Evolutionary conservation across 1,140 invertebrate species (phyloP), one percentile per base, ranked within the genome.

Genomic region (Conus ventricosus): DNA sequence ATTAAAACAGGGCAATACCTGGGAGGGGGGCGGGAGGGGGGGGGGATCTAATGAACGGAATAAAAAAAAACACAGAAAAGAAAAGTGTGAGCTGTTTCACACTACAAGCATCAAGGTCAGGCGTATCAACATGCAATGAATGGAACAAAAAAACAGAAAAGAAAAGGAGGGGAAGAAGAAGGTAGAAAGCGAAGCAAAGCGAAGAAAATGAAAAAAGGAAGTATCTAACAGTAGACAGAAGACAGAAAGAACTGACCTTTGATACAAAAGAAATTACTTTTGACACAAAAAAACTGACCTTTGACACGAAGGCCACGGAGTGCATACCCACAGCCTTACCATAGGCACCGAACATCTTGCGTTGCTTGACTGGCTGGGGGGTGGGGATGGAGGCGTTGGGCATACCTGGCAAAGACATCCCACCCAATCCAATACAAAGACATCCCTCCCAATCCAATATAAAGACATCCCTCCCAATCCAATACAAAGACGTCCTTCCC

Each of bases 361-460:
- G 89, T 53, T 93, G 93, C 85, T 92, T 93, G 6, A 95, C 93
- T 7, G 95, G 94, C 84, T 95, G 91, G 20, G 93, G 93, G 39
- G 93, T 95, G 0, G 94, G 94, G 84, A 95, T 95, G 1, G 94
- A 94, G 23, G 94, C 94, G 90, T 95, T 95, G 20, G 94, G 92
- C 91, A 94, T 91, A 51, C 94, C 94, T 95, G 85, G 8, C 57
- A 25, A 87, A 54, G 39, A 85, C 60, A 54, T 10, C 71, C 13
- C 71, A 75, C 0, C 60, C 10, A 63, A 63, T 11, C 60, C 10
- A 20, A 63, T 63, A 63, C 76, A 27, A 39, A 39, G 39, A 39
- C 39, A 39, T 39, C 39, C 39, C 39, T 39, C 39, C 39, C 39
- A 39, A 39, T 39, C 3, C 39, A 39, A 39, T 39, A 39, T 3